Conservation (phyloP, 2,113 vertebrate species). For the Struthidea cinerea region DNA sequence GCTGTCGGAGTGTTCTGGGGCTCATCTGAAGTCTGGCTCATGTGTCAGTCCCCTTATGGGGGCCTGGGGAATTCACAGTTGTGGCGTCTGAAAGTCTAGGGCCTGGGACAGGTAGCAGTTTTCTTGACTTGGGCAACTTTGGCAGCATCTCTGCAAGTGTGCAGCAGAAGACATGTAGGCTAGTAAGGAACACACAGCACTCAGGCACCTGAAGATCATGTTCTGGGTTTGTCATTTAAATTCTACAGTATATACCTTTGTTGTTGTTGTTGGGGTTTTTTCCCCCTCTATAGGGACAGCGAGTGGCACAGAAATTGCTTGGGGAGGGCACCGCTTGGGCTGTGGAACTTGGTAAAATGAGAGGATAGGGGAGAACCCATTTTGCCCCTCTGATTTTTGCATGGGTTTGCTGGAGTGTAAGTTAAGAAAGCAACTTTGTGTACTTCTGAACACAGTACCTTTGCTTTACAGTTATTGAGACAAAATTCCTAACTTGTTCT, state of each 20-base stretch:
- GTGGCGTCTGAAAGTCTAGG: neutral
- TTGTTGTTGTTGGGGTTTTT: neutral
- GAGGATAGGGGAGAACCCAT: neutral
- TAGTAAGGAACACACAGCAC: neutral
- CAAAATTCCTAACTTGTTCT: neutral
- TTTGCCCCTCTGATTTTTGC: neutral
- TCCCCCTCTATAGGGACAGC: accelerated
- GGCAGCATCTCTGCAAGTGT: neutral
- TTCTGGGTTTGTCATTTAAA: neutral
- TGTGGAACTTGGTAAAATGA: neutral
- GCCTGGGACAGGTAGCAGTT: neutral
- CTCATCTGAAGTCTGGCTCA: neutral
- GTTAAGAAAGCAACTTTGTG: neutral
- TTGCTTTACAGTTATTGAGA: neutral
- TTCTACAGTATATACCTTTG: neutral
- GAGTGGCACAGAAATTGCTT: neutral
- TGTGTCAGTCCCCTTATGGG: neutral
- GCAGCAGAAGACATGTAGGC: neutral
- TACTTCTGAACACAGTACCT: neutral
- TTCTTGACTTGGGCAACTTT: neutral
- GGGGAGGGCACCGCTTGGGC: neutral
- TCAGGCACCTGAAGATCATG: neutral
- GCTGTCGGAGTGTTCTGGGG: neutral
- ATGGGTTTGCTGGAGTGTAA: accelerated
- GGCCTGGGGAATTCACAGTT: neutral